Evolutionary conservation across 2,113 vertebrate species (phyloP).

Genomic region (Lagenorhynchus albirostris): DNA sequence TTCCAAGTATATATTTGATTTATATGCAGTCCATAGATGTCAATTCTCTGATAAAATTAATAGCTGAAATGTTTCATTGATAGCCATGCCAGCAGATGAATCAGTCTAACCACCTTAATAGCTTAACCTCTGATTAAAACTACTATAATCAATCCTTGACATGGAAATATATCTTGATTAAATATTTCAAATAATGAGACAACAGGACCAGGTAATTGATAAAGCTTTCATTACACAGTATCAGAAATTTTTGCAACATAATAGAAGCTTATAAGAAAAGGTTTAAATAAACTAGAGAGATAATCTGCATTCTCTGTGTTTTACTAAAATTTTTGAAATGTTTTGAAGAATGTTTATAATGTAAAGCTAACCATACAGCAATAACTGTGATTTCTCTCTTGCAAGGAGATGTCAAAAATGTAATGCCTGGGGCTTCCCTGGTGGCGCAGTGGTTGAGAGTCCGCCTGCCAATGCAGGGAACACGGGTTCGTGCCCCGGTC

Average conservation of each 20-base stretch:
- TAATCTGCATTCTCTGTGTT: not conserved
- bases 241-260: conserved; percentile 10
- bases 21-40: conserved; percentile 36
- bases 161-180: conserved; percentile 55
- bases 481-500: too few species aligned
- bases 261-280: conserved; percentile 1
- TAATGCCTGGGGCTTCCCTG: not conserved
- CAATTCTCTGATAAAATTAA: conserved; percentile 69
- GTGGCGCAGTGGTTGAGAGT: too few species aligned
- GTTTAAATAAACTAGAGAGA: not conserved
- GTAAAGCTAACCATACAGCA: not conserved
- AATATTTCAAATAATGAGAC: conserved; percentile 57
- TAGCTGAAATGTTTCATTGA: conserved; percentile 66
- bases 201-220: conserved; percentile 17
- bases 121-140: conserved; percentile 62
- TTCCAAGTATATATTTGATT: conserved; percentile 47
- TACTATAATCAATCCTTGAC: conserved; percentile 48
- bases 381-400: conserved; percentile 18
- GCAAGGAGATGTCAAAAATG: not conserved
- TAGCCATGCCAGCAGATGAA: conserved; percentile 50
- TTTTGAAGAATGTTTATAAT: not conserved
- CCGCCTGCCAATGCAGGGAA: too few species aligned
- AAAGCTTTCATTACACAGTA: not conserved
- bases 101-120: conserved; percentile 49
- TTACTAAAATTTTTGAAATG: conserved; percentile 17